Conservation (phyloP, 2,888 invertebrate genomes). For the Bhutanitis thaidina region DNA sequence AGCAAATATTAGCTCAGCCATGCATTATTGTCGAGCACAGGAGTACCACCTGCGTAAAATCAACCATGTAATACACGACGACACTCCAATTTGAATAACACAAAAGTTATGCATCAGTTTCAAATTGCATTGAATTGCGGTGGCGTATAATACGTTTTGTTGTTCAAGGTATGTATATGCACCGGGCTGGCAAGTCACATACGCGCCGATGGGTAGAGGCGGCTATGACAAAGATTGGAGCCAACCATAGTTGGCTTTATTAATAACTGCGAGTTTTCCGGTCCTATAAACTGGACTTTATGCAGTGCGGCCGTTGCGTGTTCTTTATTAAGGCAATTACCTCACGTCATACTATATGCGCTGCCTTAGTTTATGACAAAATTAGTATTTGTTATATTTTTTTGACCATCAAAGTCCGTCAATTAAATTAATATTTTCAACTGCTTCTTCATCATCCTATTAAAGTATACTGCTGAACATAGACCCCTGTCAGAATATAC, state of each 20-base stretch:
- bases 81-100: conserved; percentile 30
- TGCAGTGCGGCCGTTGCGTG: conserved; percentile 28
- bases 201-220: conserved; percentile 64
- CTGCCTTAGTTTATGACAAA: too few relatives aligned
- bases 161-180: conserved; percentile 46
- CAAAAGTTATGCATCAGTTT: accelerated
- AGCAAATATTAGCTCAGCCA: conserved; percentile 77
- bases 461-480: too few relatives aligned
- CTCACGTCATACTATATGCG: conserved; percentile 5
- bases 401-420: too few relatives aligned
- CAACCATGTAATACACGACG: conserved; percentile 23
- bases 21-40: conserved; percentile 79
- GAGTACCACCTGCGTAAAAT: conserved; percentile 37
- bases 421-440: too few relatives aligned
- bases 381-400: too few relatives aligned
- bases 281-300: conserved; percentile 34
- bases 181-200: conserved; percentile 60
- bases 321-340: conserved; percentile 33
- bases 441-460: too few relatives aligned
- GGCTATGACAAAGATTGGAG: conserved; percentile 73
- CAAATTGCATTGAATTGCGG: conserved; percentile 20
- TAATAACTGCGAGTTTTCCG: conserved; percentile 64
- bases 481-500: too few relatives aligned
- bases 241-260: conserved; percentile 59
- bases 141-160: conserved; percentile 18